A percentile compares a stretch with the other conserved stretches of the same genome.
Evolutionary conservation across 2,888 invertebrate species (phyloP).

Genomic region (Coronaproctus castanopsis): DNA sequence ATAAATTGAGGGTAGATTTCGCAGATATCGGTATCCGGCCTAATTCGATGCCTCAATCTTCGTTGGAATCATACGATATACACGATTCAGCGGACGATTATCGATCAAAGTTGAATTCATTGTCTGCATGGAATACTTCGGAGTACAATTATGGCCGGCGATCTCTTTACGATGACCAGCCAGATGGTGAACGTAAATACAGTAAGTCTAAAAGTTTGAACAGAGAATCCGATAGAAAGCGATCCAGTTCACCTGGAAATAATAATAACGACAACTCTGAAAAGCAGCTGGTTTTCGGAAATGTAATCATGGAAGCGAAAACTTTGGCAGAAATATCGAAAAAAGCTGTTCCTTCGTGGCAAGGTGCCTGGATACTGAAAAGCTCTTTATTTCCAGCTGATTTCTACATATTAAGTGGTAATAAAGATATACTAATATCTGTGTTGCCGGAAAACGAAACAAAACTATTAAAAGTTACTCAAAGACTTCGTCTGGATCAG

Average conservation of each 20-base stretch:
- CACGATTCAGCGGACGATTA: no score
- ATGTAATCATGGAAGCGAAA: no score
- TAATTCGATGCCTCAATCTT: no score
- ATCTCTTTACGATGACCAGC: background rate
- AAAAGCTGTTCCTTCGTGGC: conserved; percentile 73
- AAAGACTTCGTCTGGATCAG: conserved; percentile 77
- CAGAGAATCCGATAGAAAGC: no score
- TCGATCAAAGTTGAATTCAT: no score
- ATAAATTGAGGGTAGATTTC: conserved; percentile 83
- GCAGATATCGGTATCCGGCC: conserved; percentile 58
- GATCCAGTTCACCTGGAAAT: background rate
- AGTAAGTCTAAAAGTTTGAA: background rate
- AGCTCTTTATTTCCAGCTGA: conserved; percentile 88
- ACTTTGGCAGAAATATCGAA: conserved; percentile 70
- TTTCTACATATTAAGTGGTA: conserved; percentile 83
- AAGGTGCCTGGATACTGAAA: conserved; percentile 86
- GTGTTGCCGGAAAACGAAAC: conserved; percentile 92
- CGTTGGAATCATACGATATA: conserved; percentile 8
- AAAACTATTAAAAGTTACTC: conserved; percentile 81
- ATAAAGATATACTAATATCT: conserved; percentile 78
- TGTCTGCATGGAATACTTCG: background rate
- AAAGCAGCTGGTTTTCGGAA: no score
- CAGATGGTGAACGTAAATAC: conserved; percentile 1
- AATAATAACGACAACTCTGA: background rate
- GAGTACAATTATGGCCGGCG: conserved; percentile 10